Evolutionary conservation across 1,140 invertebrate genomes (phyloP), one percentile per base, ranked within the genome.

Genomic region (Asobara japonica): DNA sequence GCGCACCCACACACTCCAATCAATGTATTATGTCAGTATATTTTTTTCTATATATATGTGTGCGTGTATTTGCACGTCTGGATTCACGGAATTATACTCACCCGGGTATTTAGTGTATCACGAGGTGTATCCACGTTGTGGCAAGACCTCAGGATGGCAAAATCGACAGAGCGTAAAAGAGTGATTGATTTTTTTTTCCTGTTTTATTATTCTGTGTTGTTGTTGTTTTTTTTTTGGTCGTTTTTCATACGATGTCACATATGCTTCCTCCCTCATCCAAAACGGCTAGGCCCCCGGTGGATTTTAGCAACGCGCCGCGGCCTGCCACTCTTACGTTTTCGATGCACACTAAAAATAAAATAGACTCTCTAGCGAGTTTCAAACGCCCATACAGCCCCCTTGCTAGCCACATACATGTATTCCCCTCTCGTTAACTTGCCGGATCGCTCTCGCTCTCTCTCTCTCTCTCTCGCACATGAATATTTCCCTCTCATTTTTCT

Each of bases 261-360:
- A 78, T 76, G 77, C 83, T 74, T 79, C 72, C 78, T 71, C 48
- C 73, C 75, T 71, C 48, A 33, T 36, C 22, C 18, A 56, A 56
- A 56, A 27, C 51, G 7, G 51, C 51, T 27, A 25, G 22, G 51
- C 20, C n/a, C 73, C 61, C 60, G 74, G 72, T 65, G 71, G 71
- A 71, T 61, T 71, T 73, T 72, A 41, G 72, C 65, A 66, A 79
- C 76, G 76, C 77, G 76, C 79, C 71, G 78, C 74, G 51, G 51
- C 51, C 51, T 56, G 76, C 66, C 65, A 69, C 79, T 77, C 51
- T 56, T 27, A 71, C 69, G 61, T 71, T 71, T 71, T 56, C 61
- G 69, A 71, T 76, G 75, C 74, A 74, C 80, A 84, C 83, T 83
- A 83, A 83, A 83, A 83, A 84, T 84, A 84, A 81, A 81, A 78